Evolutionary conservation across 1,140 invertebrate species (phyloP), one percentile per base, ranked within the genome.

Genomic region (Heliothis subflexa): DNA sequence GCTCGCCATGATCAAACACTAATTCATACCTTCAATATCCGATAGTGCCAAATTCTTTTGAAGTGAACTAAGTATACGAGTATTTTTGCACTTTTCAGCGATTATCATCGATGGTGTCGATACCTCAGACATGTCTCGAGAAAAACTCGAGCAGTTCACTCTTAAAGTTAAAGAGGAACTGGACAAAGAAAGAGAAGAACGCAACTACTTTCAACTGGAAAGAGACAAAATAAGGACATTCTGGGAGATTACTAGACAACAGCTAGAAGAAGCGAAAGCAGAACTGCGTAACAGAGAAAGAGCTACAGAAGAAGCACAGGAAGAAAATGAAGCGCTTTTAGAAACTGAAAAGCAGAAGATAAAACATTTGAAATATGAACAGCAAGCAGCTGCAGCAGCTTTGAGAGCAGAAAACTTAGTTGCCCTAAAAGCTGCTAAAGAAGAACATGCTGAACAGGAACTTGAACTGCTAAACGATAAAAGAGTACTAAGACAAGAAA

Each of bases 161-260:
- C 95, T 97, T 33, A 96, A 97, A 86, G 96, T 99, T n/a, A 96
- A 98, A 86, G 98, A 98, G 85, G 98, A 99, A 95, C 95, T 99
- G 88, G 98, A 99, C 87, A 96, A 98, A 59, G 98, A 99, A 94
- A 95, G 98, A 84, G 98, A 99, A 93, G 98, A 99, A 92, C 95
- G 98, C 82, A 99, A 99, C 92, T 99, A 97, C 89, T 99, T 99
- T 86, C 98, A 99, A 95, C 91, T 99, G 68, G 99, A 99, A 94
- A 95, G 98, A 83, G 98, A 99, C 90, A 99, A 99, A 94, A 96
- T 99, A 14, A 96, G 98, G 80, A 98, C 97, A 40, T 99, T 99
- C 93, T 99, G 98, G 98, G 98, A 99, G 80, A 95, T 95, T 25
- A 97, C 98, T 1, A 96, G 97, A 83, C 96, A 97, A 83, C 97